phyloP scores from a whole-genome alignment of 1,140 invertebrate genomes.

The Ericerus pela region DNA sequence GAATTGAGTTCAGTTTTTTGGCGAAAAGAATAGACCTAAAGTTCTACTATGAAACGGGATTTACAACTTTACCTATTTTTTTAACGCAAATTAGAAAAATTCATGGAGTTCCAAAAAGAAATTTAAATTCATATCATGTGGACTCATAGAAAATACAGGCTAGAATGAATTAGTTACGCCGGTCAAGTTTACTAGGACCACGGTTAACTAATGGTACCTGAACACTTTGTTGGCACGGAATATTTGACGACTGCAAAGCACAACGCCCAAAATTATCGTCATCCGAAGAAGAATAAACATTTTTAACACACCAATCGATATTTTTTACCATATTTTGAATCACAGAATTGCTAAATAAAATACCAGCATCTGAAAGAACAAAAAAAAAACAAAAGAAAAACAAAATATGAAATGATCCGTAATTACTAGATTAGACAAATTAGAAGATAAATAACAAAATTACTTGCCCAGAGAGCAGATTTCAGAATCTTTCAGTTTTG shows the following conservation, averaged over 20 bases:
- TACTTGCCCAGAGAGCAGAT: constrained; percentile 48
- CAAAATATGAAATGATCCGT: background rate
- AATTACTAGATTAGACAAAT: background rate
- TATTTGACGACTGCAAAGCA: constrained; percentile 48
- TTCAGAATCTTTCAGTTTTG: constrained; percentile 32
- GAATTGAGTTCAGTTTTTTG: no score
- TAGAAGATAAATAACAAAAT: constrained; percentile 8
- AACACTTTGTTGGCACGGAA: constrained; percentile 38
- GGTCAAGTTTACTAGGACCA: background rate
- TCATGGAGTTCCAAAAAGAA: no score
- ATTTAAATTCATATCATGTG: no score
- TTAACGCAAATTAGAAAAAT: no score
- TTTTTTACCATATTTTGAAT: constrained; percentile 51
- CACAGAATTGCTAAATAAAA: constrained; percentile 60
- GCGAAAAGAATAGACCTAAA: no score
- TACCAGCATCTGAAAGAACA: constrained; percentile 44
- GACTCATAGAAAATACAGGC: no score
- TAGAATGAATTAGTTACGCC: no score
- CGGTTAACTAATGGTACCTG: no score
- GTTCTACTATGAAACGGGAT: no score
- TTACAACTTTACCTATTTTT: no score
- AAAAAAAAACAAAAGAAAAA: constrained; percentile 8
- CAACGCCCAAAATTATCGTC: constrained; percentile 72
- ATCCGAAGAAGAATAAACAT: constrained; percentile 57
- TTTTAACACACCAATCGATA: constrained; percentile 72